Base-by-base conservation (phyloP, 2,113 vertebrate genomes). In the Hippolais icterina region DNA sequence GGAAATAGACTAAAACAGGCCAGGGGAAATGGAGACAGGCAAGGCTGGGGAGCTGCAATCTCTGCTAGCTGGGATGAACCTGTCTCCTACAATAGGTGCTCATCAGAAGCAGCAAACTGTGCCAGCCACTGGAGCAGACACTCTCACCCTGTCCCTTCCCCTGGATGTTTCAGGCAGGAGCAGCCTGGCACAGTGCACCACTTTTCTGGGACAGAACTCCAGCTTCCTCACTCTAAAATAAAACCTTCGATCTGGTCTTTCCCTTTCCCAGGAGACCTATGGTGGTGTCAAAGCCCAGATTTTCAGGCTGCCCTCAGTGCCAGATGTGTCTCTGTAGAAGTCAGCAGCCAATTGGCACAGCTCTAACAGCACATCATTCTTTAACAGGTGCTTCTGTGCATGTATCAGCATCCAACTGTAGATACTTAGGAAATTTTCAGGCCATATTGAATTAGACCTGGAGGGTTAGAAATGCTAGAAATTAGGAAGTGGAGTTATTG, bases 381-480 rank as follows among this genome's bases (percentile, higher is more conserved):
- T 8, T 49, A 60, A 23, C 27, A 27, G 0, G 0, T 10, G 3
- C 31, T 69, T 60, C 59, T 53, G 8, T 61, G 56, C 31, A 22
- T 0, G 0, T 21, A 49, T 17, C 42, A 54, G 28, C 44, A 63
- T 39, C 65, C 44, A 42, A 0, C 11, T 52, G 22, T 8, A 59
- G 39, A 22, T 23, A 68, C 15, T 50, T 16, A 4, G 6, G 35
- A 79, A 88, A 70, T 52, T 22, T 74, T 92, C 56, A 79, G 24
- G 21, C 15, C 33, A 25, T 12, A 10, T 1, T n/a, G 17, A 86
- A 49, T 69, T 80, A 86, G 19, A 61, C 23, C 22, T 53, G 15
- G 8, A 65, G 31, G 6, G 10, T 31, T 66, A 61, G 20, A 82
- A 88, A 64, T 14, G 11, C 27, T 56, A 20, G 70, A 90, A 90